Evolutionary conservation across 35 echinoderm and acorn worm species (phyloP), one percentile per base, ranked within the genome.

Genomic region (Patiria miniata): DNA sequence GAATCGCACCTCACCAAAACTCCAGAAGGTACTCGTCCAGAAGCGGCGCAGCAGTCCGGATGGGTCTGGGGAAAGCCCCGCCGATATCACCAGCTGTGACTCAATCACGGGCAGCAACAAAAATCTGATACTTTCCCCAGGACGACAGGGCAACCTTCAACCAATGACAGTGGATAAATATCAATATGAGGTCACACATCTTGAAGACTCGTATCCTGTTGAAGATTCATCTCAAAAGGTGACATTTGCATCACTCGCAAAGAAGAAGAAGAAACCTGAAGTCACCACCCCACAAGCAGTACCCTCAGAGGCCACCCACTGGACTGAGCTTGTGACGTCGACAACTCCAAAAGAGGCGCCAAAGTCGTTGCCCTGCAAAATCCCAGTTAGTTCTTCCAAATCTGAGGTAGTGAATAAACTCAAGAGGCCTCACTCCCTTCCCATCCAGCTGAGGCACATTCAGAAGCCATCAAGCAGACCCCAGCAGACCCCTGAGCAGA

Each of bases 401-500:
- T 40, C 29, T 17, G 26, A 39, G 26, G 84, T 34, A 39, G 51
- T 17, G 51, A 86, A 69, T 57, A 87, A 58, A 12, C 82, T 81
- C 38, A 90, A 89, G 42, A 88, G 95, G 69, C 95, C 95, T 19
- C 95, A 97, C 19, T 97, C 91, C 37, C 79, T 97, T 53, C 95
- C 91, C 5, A 90, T 97, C 32, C 91, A 90, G 83, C 83, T 97
- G 51, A 82, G 95, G 79, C 91, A 93, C 39, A 82, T 97, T 15
- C 87, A 89, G 55, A 87, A 91, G 51, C 95, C 95, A 8, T 60
- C 91, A 8, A 77, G 84, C 23, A 85, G 91, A 39, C 95, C 95
- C 0, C 85, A 86, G 47, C 77, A 78, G 26, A 92, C 90, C 0
- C 79, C 93, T 12, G 61, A 73, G 51, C 82, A 84, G 1, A 17